phyloP scores from a whole-genome alignment of 2,797 vertebrate species.

The Naso thynnoides region DNA sequence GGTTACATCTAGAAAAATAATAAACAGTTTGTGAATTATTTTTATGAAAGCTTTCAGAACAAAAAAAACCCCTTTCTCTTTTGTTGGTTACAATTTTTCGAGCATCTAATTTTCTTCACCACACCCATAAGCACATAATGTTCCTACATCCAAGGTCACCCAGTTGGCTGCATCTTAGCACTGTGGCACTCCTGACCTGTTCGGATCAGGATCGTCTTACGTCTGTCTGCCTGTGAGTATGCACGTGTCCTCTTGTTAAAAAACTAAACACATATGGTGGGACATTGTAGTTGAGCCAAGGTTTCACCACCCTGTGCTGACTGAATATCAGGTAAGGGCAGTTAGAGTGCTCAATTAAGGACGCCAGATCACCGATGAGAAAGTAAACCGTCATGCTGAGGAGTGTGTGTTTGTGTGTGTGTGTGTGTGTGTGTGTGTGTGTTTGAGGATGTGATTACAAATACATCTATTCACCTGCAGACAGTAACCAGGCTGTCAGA shows the following conservation, averaged over 20 bases:
- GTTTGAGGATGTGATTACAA: background rate
- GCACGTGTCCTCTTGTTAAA: slow-evolving; percentile 21
- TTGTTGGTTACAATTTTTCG: background rate
- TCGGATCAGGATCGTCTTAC: slow-evolving; percentile 55
- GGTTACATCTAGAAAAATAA: background rate
- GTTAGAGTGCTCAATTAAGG: slow-evolving; percentile 57
- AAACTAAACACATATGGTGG: slow-evolving; percentile 28
- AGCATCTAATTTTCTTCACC: background rate
- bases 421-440: slow-evolving; percentile 9
- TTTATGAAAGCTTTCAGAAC: background rate
- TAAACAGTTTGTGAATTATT: background rate
- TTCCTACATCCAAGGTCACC: slow-evolving; percentile 42
- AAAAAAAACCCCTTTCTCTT: background rate
- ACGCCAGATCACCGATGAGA: slow-evolving; percentile 56
- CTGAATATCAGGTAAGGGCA: slow-evolving; percentile 58
- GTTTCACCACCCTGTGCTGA: slow-evolving; percentile 35
- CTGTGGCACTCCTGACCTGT: slow-evolving; percentile 24
- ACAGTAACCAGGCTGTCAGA: background rate
- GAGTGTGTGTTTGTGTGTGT: background rate
- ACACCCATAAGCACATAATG: background rate
- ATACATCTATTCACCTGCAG: slow-evolving; percentile 4
- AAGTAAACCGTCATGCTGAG: slow-evolving; percentile 29
- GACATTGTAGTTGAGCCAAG: slow-evolving; percentile 11
- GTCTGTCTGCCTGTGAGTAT: slow-evolving; percentile 11
- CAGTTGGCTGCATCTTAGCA: slow-evolving; percentile 15